Evolutionary conservation across 2,888 invertebrate species (phyloP), one percentile per base, ranked within the genome.

Genomic region (Philereme vetulata): DNA sequence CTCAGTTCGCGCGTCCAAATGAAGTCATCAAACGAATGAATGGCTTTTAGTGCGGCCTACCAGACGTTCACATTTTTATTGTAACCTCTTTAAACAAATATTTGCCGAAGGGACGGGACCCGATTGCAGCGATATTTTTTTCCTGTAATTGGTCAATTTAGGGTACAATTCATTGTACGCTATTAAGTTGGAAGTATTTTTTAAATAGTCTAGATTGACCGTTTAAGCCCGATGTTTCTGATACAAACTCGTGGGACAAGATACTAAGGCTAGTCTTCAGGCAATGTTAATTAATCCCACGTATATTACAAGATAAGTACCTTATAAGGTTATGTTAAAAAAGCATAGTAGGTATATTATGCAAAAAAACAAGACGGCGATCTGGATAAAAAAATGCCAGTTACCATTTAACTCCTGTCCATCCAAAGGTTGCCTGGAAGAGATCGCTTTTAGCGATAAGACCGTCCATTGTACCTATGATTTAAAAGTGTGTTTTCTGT

Each of bases 11-110:
- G 88, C 88, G 84, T 83, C 83, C 84, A 90, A 91, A 92, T 92
- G 90, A 92, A 92, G 92, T 84, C 91, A 91, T 92, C 92, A 92
- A 90, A 86, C 86, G 89, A 89, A 90, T 90, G 89, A 91, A 91
- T 90, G 90, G 90, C 82, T 76, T 76, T 79, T 65, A 81, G 80
- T 79, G 86, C 84, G 84, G 84, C 82, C 84, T 84, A 83, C 84
- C 83, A 78, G 78, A 85, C 78, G 85, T 75, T 84, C 83, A 84
- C 81, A 90, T 89, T 91, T 91, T 91, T 90, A 90, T 92, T 90
- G 86, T 82, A 82, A 82, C 81, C 85, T 84, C 85, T 88, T 85
- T 88, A 85, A 85, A 84, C 85, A 86, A 88, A 89, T 85, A 89
- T 86, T 88, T 82, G 82, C 75, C 69, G 76, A 51, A 56, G 60